phyloP scores from a whole-genome alignment of 2,113 vertebrate genomes.

The Macquaria ambigua region DNA sequence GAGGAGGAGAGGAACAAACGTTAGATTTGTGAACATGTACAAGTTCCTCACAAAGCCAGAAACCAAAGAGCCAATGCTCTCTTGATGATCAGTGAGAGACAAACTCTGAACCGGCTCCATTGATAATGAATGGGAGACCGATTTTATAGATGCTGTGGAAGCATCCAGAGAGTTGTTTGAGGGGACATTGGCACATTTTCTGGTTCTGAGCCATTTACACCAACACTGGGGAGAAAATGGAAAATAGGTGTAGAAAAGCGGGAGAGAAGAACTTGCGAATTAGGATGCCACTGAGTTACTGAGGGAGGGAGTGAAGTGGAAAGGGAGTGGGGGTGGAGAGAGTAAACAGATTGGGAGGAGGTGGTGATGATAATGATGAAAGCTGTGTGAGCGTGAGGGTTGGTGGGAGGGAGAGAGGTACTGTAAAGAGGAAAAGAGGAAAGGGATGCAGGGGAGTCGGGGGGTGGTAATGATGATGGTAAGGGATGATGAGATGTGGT shows the following conservation, averaged over 20 bases:
- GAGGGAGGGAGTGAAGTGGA: constrained; percentile 41
- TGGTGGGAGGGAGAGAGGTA: constrained; percentile 52
- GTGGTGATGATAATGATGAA: constrained; percentile 75
- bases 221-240: constrained; percentile 34
- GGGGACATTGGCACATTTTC: constrained; percentile 8
- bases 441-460: constrained; percentile 43
- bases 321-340: constrained; percentile 48
- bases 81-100: constrained; percentile 17
- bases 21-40: constrained; percentile 20
- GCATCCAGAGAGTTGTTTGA: constrained; percentile 24
- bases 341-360: constrained; percentile 74
- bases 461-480: constrained; percentile 57
- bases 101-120: neutral
- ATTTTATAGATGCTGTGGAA: neutral
- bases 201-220: constrained; percentile 38
- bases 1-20: constrained; percentile 19
- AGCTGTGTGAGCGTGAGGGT: constrained; percentile 58
- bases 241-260: constrained; percentile 37
- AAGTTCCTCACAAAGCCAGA: constrained; percentile 6
- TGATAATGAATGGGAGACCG: constrained; percentile 17
- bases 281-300: constrained; percentile 57
- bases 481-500: constrained; percentile 60
- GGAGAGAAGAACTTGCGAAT: constrained; percentile 51
- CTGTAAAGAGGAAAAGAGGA: constrained; percentile 42
- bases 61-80: constrained; percentile 10